A percentile compares a stretch with the other conserved stretches of the same genome.
phyloP scores from a whole-genome alignment of 2,113 vertebrate genomes.

The Bubalus kerabau region DNA sequence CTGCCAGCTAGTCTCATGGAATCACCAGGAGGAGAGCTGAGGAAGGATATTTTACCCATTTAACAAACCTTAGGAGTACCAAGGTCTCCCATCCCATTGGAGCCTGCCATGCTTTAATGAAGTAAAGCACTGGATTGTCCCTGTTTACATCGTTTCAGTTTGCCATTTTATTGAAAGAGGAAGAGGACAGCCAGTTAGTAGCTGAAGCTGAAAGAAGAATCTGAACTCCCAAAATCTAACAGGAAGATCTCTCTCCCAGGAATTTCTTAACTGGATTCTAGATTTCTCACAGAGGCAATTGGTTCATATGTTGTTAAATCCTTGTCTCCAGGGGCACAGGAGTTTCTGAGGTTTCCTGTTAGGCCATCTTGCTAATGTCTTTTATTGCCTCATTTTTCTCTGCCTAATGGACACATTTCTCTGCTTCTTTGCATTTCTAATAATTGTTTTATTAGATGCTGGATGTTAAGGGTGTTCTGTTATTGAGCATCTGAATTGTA shows the following conservation, averaged over 20 bases:
- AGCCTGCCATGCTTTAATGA: not conserved
- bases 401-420: not conserved
- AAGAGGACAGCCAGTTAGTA: not conserved
- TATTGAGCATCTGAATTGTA: not conserved
- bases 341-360: not conserved
- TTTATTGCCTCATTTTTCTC: not conserved
- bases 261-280: not conserved
- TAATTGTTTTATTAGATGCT: not conserved
- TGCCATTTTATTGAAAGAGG: not conserved
- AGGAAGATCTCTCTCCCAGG: not conserved
- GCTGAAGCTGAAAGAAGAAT: not conserved
- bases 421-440: not conserved
- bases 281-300: not conserved
- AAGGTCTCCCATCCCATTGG: not conserved
- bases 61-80: not conserved
- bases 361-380: not conserved
- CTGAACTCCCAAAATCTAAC: not conserved
- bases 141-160: not conserved
- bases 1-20: not conserved
- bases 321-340: not conserved
- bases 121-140: not conserved
- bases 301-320: not conserved
- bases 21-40: not conserved
- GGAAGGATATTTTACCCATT: not conserved
- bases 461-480: not conserved